Base-by-base conservation (phyloP, 2,888 invertebrate species). In the Hirtodrosophila trivittata region DNA sequence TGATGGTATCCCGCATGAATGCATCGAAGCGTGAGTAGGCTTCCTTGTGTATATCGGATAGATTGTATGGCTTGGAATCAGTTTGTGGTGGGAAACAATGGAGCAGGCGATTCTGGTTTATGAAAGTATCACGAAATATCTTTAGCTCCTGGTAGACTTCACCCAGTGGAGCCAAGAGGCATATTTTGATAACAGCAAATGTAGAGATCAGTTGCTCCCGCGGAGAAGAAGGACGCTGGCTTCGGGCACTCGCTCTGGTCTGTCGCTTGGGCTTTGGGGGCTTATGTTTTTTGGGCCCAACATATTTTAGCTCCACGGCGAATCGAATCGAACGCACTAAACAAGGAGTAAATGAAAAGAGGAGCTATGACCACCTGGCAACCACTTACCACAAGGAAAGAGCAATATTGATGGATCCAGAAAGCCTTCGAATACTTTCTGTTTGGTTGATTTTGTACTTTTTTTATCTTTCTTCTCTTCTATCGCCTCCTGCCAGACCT, bases 381-480 rank as follows among this genome's bases (percentile, higher is more conserved):
- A 28, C 6, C 3, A 58, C 68, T 51, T 32, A 87, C 88, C 78
- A 9, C 64, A 26, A 0, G 88, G 88, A 67, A 72, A 88, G 3
- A 75, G 42, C 42, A 88, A 63, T 33, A 88, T 57, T 0, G 77
- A 59, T 9, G 86, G 75, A 68, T 88, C 83, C 2, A 87, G 16
- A 14, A 59, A 38, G 9, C 88, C 88, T 3, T 80, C 69, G 16
- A 87, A 74, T 7, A 88, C 12, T 43, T 83, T 73, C 2, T 62
- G 50, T 12, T 32, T 45, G 3, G 5, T 5, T 1, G 14, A 2
- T 21, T 21, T 7, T 64, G 47, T 1, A n/a, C 5, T 12, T 28
- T 47, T 14, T 51, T 54, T 58, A 1, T 25, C 21, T n/a, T 50
- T 51, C 32, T 25, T 30, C 3, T 49, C 70, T 0, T 3, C 4